These are phyloP conservation scores for Saturnia japonica DNA, from an alignment of 2,888 invertebrate species.

Conservation along the genomic window DNA sequence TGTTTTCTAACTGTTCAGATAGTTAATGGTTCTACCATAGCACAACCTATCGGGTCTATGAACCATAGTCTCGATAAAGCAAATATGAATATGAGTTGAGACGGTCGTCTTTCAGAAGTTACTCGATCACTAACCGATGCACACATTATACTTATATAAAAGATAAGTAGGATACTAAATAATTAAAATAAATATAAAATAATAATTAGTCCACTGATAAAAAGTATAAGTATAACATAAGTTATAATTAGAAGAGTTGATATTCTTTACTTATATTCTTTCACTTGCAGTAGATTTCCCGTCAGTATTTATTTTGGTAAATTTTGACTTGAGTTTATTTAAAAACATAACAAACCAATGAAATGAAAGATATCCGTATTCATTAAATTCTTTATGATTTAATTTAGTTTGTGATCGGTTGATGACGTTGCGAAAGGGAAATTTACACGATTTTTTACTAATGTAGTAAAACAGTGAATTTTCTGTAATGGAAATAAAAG, in stretches of 20 bases:
- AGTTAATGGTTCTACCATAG: too few species aligned
- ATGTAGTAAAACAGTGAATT: not conserved
- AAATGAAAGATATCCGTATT: not conserved
- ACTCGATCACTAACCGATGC: too few species aligned
- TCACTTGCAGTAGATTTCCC: not conserved
- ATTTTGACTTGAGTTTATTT: not conserved
- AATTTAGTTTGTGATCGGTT: not conserved
- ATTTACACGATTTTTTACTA: not conserved
- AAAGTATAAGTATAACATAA: too few species aligned
- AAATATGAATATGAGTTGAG: too few species aligned
- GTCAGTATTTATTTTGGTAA: not conserved
- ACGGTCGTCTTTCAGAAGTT: too few species aligned
- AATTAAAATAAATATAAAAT: too few species aligned
- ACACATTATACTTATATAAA: too few species aligned
- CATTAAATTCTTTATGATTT: not conserved
- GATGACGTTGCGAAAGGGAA: not conserved
- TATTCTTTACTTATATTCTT: not conserved
- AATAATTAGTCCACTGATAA: too few species aligned
- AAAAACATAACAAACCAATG: not conserved
- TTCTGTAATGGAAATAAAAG: not conserved
- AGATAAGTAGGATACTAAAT: too few species aligned
- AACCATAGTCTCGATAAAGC: too few species aligned
- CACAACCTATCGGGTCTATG: too few species aligned
- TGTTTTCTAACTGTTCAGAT: too few species aligned
- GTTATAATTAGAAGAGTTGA: not conserved